Percentiles rank a stretch among this genome's conserved stretches.
Evolutionary conservation across 2,888 invertebrate genomes (phyloP).

Genomic region (Diarsia rubi): DNA sequence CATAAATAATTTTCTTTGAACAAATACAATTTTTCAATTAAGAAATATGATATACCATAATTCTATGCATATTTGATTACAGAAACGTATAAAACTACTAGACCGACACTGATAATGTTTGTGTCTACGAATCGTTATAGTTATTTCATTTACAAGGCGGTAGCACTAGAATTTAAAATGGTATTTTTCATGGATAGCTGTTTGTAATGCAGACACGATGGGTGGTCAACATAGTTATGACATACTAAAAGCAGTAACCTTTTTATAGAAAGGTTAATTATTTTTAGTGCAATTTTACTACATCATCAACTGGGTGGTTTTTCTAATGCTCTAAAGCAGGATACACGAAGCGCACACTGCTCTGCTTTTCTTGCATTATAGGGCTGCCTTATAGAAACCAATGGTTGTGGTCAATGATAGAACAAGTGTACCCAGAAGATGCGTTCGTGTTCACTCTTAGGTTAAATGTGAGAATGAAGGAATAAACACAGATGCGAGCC

Average conservation of each 20-base stretch:
- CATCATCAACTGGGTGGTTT: background rate
- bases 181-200: background rate
- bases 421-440: too few relatives aligned
- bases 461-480: too few relatives aligned
- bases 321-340: background rate
- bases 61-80: constrained; percentile 15
- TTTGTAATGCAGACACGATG: background rate
- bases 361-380: too few relatives aligned
- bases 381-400: too few relatives aligned
- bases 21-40: constrained; percentile 16
- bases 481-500: too few relatives aligned
- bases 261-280: background rate
- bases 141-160: background rate
- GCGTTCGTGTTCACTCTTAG: too few relatives aligned
- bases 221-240: constrained; percentile 18
- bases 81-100: constrained; percentile 31
- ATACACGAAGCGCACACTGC: background rate
- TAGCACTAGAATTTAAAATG: background rate
- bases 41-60: constrained; percentile 2
- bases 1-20: background rate
- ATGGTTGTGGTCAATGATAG: too few relatives aligned
- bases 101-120: constrained; percentile 14
- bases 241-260: background rate
- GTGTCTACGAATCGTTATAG: background rate
- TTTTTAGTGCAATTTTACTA: background rate